Conservation (phyloP, 2,113 vertebrate genomes). For the Sturnira hondurensis region DNA sequence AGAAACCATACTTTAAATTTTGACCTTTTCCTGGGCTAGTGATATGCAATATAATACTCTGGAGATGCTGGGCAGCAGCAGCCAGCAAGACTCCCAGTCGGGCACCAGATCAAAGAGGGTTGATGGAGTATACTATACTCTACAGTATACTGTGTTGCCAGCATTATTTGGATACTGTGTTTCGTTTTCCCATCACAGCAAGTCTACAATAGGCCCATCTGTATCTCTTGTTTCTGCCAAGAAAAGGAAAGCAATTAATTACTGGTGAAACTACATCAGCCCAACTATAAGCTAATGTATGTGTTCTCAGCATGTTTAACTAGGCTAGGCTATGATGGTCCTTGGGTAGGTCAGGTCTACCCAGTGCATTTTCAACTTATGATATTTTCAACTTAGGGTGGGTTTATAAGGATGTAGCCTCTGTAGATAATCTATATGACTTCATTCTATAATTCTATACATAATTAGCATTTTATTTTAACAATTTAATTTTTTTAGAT, state of each 20-base stretch:
- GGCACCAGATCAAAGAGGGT: neutral
- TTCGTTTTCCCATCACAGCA: neutral
- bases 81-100: neutral
- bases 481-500: slow-evolving; percentile 4
- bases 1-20: neutral
- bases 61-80: neutral
- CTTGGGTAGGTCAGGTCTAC: neutral
- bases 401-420: neutral
- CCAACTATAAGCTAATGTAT: neutral
- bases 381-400: neutral
- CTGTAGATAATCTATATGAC: neutral
- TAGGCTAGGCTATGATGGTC: neutral
- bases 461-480: slow-evolving; percentile 38
- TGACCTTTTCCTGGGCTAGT: neutral
- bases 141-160: neutral
- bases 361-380: neutral
- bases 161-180: neutral
- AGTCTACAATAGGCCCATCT: neutral
- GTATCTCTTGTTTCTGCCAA: neutral
- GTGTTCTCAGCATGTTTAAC: neutral
- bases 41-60: neutral
- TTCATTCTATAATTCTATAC: neutral
- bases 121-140: neutral
- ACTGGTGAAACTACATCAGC: neutral
- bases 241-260: neutral